Base-by-base conservation (phyloP, 2,797 vertebrate species). In the Enteromius afrohamiltoni region DNA sequence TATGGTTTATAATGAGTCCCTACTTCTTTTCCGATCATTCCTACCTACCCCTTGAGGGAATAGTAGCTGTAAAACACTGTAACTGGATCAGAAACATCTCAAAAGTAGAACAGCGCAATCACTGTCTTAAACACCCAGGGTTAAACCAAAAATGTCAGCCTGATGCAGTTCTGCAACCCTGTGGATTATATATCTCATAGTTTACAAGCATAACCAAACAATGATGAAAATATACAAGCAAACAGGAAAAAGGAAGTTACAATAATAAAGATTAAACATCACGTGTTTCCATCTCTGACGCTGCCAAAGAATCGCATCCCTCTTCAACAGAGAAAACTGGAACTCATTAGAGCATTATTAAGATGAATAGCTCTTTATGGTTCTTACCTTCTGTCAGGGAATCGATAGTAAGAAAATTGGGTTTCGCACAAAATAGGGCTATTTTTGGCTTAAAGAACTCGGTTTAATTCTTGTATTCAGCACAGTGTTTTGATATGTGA, bases 331-430 rank as follows among this genome's bases (percentile, higher is more conserved):
- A 21, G 7, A 75, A 85, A 86, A 79, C 69, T 83, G 68, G 76
- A 76, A 29, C 81, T 83, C 71, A 62, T 76, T 80, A 70, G 19
- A n/a, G 70, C 14, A 62, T 64, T 75, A 80, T 83, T 83, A 75
- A 58, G 73, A 79, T 76, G 69, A 86, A 79, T 79, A 37, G 71
- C 65, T 75, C 49, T 58, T 75, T 58, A 79, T 79, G 60, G 55
- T 71, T 78, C 49, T 37, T 7, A 76, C 37, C 49, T 31, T 55
- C 58, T 80, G 76, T 74, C 26, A 40, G 80, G 37, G 65, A 83
- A 86, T 86, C 69, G 47, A 80, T 83, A 45, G 19, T n/a, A 31
- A 51, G 77, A 73, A 83, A 83, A 83, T 69, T 79, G 69, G 60
- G 45, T 73, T 85, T 74, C 60, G 60, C 13, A 42, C 23, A 83